Evolutionary conservation across 1,140 invertebrate species (phyloP), one percentile per base, ranked within the genome.

Genomic region (Galendromus occidentalis): DNA sequence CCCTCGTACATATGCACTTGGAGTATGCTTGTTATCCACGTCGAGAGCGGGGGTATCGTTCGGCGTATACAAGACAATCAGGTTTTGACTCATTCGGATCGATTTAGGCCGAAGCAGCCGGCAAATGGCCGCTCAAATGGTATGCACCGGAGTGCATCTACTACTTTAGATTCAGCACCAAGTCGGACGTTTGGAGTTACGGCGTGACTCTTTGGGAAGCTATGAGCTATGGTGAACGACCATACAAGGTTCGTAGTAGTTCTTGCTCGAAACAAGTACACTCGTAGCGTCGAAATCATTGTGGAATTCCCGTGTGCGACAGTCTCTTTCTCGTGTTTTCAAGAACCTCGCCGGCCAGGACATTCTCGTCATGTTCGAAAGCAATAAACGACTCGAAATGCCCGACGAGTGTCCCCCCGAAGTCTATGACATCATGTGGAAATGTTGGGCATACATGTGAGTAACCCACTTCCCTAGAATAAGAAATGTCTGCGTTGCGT

Each of bases 351-450:
- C 68, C 64, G 72, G 72, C 12, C 67, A 68, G 65, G 71, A 73
- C 22, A 73, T 73, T 39, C 44, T 73, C 14, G 44, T 51, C 55
- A 71, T 73, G 69, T 73, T 73, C 68, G 66, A 70, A 9, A 59
- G 65, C 14, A 70, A 71, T 66, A 66, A 70, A 64, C 80, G 88
- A 18, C 76, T 93, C 55, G 78, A 82, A 55, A 80, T 84, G 71
- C 91, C 92, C 0, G 81, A 83, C 65, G 76, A 83, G 44, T 97
- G 92, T 76, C 87, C 92, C 0, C 81, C 84, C 51, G 81, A 86
- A 67, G 84, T 91, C 42, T 96, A 91, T 74, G 76, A 83, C 67
- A 80, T 92, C 64, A 95, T 97, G 87, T 75, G 81, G 66, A 83
- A 84, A 72, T 97, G 93, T 75, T 98, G 93, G 93, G 79, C 82